phyloP scores from a whole-genome alignment of 2,797 vertebrate species.

The Sciaenops ocellatus region DNA sequence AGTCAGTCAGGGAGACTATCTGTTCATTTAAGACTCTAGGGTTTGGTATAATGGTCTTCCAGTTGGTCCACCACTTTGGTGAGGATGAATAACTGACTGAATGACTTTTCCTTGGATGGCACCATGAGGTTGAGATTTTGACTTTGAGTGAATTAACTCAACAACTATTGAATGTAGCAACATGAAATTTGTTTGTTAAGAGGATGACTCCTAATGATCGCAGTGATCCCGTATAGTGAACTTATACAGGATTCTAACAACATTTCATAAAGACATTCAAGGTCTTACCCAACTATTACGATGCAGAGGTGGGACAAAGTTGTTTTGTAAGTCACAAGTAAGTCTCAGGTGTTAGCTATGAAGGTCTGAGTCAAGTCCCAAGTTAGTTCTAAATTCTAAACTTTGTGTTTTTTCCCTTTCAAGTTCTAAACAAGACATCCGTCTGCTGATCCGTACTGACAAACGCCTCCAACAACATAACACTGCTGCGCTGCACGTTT shows the following conservation, averaged over 20 bases:
- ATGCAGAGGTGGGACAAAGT: no score
- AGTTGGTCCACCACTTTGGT: background rate
- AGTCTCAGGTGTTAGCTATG: background rate
- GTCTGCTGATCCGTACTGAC: background rate
- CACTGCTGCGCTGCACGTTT: no score
- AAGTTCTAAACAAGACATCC: background rate
- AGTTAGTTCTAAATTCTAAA: background rate
- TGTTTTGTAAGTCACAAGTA: background rate
- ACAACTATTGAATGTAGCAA: background rate
- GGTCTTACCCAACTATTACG: background rate
- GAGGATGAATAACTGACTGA: background rate
- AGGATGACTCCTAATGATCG: background rate
- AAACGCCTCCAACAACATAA: background rate
- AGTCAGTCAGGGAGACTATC: conserved; percentile 5
- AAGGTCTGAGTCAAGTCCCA: background rate
- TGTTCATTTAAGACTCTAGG: background rate
- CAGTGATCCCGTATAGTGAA: background rate
- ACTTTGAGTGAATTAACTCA: background rate
- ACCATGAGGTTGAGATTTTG: background rate
- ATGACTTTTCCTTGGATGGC: background rate
- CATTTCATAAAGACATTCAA: background rate
- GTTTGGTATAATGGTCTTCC: background rate
- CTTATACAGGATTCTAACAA: background rate
- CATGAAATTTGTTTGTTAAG: background rate
- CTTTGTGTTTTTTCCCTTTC: background rate